Percentiles rank a stretch among this genome's conserved stretches.
Evolutionary conservation across 2,888 invertebrate genomes (phyloP).

Genomic region (Morpho achilles): DNA sequence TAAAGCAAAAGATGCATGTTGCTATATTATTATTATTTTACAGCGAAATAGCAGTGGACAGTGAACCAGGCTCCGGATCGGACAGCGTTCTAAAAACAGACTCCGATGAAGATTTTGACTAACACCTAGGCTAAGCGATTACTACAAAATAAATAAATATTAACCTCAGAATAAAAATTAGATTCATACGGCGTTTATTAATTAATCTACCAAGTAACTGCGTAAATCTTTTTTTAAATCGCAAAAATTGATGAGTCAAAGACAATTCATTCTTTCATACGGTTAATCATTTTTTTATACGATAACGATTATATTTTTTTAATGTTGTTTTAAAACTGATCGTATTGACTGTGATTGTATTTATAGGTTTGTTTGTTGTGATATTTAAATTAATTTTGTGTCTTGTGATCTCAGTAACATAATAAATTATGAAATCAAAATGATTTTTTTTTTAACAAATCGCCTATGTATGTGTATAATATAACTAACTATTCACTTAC

Average conservation of each 20-base stretch:
- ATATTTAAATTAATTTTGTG: conserved; percentile 57
- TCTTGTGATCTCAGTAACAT: conserved; percentile 70
- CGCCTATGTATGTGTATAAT: too few relatives aligned
- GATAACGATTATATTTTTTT: conserved; percentile 2
- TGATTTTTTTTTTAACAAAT: conserved; percentile 13
- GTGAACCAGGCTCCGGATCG: conserved; percentile 68
- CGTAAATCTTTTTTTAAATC: too few relatives aligned
- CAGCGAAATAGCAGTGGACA: conserved; percentile 66
- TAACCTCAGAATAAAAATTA: conserved; percentile 1
- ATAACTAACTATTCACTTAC: too few relatives aligned
- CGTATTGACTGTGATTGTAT: conserved; percentile 20
- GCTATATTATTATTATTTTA: conserved; percentile 6
- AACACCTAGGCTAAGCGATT: conserved; percentile 13
- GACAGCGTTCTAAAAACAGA: conserved; percentile 73
- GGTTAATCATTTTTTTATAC: conserved; percentile 1
- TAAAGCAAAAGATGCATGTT: not conserved
- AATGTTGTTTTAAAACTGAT: conserved; percentile 8
- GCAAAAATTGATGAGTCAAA: not conserved
- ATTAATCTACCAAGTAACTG: too few relatives aligned
- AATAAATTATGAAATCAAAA: conserved; percentile 57
- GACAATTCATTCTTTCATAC: not conserved
- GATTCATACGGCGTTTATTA: not conserved
- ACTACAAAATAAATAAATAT: conserved; percentile 5
- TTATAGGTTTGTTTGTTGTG: conserved; percentile 32
- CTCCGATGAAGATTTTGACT: conserved; percentile 74